These are phyloP conservation scores for Mesembrinibis cayennensis DNA, from an alignment of 2,113 vertebrate species.

Conservation along the genomic window DNA sequence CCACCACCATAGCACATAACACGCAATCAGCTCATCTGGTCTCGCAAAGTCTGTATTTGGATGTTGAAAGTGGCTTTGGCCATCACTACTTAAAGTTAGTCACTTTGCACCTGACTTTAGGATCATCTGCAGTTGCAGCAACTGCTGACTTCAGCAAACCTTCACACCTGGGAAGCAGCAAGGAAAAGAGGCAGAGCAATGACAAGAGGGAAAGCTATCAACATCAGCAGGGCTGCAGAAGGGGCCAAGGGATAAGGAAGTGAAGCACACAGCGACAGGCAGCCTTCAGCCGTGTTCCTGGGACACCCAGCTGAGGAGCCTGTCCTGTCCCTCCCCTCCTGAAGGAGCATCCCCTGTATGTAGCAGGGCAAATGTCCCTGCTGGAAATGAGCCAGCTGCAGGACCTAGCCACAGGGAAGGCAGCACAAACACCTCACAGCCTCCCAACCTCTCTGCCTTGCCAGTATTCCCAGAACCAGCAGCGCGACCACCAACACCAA, in stretches of 20 bases:
- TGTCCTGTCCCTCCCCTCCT: background rate
- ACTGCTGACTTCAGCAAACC: background rate
- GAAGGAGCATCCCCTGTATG: background rate
- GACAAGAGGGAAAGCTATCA: background rate
- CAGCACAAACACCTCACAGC: background rate
- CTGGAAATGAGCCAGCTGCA: too few relatives aligned
- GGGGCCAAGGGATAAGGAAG: background rate
- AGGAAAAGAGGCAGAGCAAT: background rate
- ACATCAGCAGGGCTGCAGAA: background rate
- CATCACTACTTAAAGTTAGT: too few relatives aligned
- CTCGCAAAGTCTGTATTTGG: background rate
- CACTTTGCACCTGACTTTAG: background rate
- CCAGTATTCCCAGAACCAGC: too few relatives aligned
- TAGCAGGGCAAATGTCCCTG: background rate
- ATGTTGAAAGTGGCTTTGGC: background rate
- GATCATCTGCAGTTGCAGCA: background rate
- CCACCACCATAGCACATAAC: background rate
- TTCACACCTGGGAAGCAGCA: background rate
- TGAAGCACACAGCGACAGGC: background rate
- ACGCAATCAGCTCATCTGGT: fast-evolving
- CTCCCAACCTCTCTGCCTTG: background rate
- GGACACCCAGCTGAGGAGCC: background rate
- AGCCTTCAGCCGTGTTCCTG: background rate
- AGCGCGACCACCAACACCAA: background rate
- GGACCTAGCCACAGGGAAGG: background rate